These are phyloP conservation scores for Peromyscus californicus DNA, from an alignment of 2,113 vertebrate genomes.

Conservation along the genomic window DNA sequence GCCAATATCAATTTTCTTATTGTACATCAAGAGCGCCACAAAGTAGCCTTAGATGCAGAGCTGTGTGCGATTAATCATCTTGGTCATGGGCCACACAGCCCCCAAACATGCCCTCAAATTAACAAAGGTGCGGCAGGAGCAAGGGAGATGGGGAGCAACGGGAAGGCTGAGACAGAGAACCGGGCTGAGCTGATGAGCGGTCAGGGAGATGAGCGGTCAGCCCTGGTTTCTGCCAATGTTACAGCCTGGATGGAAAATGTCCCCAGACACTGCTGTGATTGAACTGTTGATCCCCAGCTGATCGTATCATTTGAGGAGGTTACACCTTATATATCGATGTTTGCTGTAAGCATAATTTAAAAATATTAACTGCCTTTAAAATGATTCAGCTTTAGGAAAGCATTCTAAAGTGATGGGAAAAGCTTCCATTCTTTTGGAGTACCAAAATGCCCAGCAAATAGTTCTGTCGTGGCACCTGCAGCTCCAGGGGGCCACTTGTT, in stretches of 20 bases:
- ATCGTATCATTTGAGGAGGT: neutral
- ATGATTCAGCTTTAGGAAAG: neutral
- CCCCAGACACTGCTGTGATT: neutral
- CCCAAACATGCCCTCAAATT: neutral
- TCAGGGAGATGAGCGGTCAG: neutral
- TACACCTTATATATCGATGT: neutral
- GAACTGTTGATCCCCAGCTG: neutral
- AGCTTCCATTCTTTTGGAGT: neutral
- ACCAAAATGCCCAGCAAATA: neutral
- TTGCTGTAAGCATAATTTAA: slow-evolving; percentile 3
- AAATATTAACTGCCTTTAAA: neutral
- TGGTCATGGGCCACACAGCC: neutral
- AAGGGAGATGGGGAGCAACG: neutral
- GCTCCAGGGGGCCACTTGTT: neutral
- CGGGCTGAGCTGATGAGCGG: neutral
- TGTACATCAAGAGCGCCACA: neutral
- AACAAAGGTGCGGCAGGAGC: neutral
- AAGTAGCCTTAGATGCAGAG: neutral
- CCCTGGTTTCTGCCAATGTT: neutral
- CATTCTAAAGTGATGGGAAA: neutral
- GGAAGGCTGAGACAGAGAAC: neutral
- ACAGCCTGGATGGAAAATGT: neutral
- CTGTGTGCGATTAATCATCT: neutral
- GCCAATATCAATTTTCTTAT: neutral
- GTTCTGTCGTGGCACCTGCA: neutral